A percentile compares a stretch with the other conserved stretches of the same genome.
phyloP scores from a whole-genome alignment of 2,888 invertebrate genomes.

The Apamea epomidion region DNA sequence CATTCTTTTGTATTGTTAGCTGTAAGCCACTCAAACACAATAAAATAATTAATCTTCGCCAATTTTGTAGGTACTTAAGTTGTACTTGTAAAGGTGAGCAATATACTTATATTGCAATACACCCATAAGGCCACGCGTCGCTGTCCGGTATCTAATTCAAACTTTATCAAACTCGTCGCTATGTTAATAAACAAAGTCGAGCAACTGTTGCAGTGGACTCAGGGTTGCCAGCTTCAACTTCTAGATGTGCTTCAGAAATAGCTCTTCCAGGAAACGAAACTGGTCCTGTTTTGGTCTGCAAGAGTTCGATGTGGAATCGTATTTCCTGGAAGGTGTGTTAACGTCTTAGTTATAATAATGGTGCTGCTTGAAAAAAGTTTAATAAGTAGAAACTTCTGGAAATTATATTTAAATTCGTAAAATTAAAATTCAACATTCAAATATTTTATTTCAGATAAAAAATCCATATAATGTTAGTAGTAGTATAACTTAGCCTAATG shows the following conservation, averaged over 20 bases:
- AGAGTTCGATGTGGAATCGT: background rate
- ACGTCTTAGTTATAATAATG: background rate
- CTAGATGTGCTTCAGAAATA: background rate
- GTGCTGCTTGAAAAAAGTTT: background rate
- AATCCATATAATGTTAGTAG: too few relatives aligned
- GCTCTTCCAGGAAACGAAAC: background rate
- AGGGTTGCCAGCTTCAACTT: constrained; percentile 55
- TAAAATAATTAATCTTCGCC: background rate
- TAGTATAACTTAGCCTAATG: too few relatives aligned
- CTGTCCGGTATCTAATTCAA: constrained; percentile 64
- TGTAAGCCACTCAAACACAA: background rate
- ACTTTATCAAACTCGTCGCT: constrained; percentile 61
- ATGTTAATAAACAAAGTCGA: constrained; percentile 66
- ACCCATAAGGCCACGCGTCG: constrained; percentile 44
- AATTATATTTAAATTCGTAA: background rate
- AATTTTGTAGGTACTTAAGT: too few relatives aligned
- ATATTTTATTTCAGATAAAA: too few relatives aligned
- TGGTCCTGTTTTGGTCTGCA: background rate
- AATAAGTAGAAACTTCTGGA: too few relatives aligned
- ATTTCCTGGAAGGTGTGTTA: background rate
- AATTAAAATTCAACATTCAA: too few relatives aligned
- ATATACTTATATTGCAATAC: background rate
- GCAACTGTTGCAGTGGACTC: constrained; percentile 47
- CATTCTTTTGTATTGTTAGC: too few relatives aligned
- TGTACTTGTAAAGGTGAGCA: too few relatives aligned